Evolutionary conservation across 2,888 invertebrate genomes (phyloP).

Genomic region (Drosophila trichaetosa): DNA sequence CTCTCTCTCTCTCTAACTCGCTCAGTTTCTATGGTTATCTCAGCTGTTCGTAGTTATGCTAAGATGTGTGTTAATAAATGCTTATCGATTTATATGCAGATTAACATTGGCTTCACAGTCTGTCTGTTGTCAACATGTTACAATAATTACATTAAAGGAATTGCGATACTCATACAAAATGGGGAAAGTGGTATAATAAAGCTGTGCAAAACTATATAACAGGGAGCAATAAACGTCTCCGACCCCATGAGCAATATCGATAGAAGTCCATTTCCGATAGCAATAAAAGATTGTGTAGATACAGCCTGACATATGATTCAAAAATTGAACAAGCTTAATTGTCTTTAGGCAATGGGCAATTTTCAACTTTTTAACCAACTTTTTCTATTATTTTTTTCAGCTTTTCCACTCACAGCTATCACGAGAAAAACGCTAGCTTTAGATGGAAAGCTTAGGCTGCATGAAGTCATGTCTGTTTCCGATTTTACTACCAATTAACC

Average conservation of each 20-base stretch:
- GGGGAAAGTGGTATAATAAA: background rate
- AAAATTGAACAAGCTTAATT: background rate
- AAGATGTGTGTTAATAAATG: slow-evolving; percentile 1
- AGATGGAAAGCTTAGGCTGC: background rate
- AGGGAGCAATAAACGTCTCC: too few species aligned
- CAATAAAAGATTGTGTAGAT: background rate
- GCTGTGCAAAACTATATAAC: too few species aligned
- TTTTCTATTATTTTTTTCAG: background rate
- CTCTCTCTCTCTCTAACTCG: background rate
- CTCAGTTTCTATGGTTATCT: background rate
- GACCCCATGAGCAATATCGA: background rate
- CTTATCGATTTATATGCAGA: background rate
- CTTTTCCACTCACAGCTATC: background rate
- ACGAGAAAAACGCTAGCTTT: background rate
- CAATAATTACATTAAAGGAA: background rate
- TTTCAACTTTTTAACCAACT: background rate
- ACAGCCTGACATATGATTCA: background rate
- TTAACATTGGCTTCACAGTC: background rate
- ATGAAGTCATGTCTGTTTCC: background rate
- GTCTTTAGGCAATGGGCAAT: background rate
- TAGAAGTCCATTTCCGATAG: background rate
- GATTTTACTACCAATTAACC: slow-evolving; percentile 29
- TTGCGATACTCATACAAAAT: background rate
- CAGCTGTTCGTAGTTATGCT: background rate
- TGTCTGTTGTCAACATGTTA: background rate